phyloP scores from a whole-genome alignment of 2,888 invertebrate genomes.

The Mesorhabditis belari region DNA sequence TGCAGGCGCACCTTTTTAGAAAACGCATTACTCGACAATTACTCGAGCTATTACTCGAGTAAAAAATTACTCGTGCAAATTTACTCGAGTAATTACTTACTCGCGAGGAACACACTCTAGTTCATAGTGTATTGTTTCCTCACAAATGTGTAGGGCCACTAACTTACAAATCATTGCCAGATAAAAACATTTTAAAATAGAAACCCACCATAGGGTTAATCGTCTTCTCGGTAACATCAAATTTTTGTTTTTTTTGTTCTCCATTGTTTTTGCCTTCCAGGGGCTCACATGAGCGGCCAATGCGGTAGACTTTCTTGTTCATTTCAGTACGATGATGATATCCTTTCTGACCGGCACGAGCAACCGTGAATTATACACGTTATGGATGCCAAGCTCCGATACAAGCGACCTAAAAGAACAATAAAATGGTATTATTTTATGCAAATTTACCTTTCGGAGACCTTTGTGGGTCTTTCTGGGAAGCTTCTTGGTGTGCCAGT shows the following conservation, averaged over 20 bases:
- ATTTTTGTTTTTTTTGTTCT: too few species aligned
- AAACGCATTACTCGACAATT: too few species aligned
- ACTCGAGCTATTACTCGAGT: too few species aligned
- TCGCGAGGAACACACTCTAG: too few species aligned
- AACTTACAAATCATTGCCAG: too few species aligned
- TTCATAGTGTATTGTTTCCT: too few species aligned
- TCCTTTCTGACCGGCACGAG: slow-evolving; percentile 98
- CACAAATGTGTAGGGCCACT: too few species aligned
- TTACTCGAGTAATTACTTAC: too few species aligned
- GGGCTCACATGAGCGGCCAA: slow-evolving; percentile 67
- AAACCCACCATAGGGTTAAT: slow-evolving; percentile 96
- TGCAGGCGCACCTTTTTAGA: too few species aligned
- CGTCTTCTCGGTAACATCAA: slow-evolving; percentile 87
- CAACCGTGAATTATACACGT: slow-evolving; percentile 95
- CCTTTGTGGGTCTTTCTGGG: slow-evolving; percentile 99
- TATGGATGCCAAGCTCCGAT: slow-evolving; percentile 99
- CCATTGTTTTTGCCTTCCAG: slow-evolving; percentile 90
- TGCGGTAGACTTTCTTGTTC: slow-evolving; percentile 98
- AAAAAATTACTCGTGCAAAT: too few species aligned
- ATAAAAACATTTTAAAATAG: slow-evolving; percentile 74
- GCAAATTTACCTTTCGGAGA: slow-evolving; percentile 60
- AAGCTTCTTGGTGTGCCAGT: slow-evolving; percentile 99
- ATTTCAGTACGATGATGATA: slow-evolving; percentile 99
- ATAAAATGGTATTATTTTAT: slow-evolving; percentile 74
- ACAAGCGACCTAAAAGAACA: slow-evolving; percentile 81